Conservation (phyloP, 2,797 vertebrate genomes). For the Botia almorhae region DNA sequence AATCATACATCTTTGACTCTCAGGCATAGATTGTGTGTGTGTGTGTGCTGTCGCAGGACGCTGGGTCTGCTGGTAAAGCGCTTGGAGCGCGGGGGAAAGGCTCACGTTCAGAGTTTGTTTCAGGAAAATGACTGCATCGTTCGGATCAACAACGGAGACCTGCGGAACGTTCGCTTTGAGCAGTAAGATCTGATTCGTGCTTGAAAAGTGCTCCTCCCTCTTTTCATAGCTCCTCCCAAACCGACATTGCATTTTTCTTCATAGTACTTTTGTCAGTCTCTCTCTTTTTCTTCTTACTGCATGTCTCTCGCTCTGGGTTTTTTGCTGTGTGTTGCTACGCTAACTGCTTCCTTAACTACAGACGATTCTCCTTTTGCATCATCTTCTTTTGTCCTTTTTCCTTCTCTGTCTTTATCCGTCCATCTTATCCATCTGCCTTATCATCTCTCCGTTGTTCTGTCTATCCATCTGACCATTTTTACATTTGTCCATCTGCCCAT, state of each 20-base stretch:
- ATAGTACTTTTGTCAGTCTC: not conserved
- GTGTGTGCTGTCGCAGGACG: conserved; percentile 75
- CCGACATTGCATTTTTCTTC: not conserved
- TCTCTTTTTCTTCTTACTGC: no score
- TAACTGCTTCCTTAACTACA: no score
- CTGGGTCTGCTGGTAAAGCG: conserved; percentile 84
- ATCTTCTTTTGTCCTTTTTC: not conserved
- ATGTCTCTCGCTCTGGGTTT: not conserved
- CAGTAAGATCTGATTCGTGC: conserved; percentile 82
- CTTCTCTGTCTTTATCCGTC: not conserved
- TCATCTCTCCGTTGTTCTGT: no score
- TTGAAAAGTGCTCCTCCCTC: not conserved
- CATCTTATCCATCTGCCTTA: no score
- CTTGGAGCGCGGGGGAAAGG: conserved; percentile 92
- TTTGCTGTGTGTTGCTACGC: not conserved
- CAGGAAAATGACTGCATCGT: conserved; percentile 95
- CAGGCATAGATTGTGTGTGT: conserved; percentile 16
- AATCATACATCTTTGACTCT: conserved; percentile 16
- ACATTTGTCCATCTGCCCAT: no score
- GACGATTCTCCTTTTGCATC: not conserved
- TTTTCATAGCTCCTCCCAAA: not conserved
- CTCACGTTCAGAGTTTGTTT: conserved; percentile 91
- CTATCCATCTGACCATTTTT: no score
- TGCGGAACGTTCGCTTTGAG: conserved; percentile 92
- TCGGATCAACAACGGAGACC: conserved; percentile 91